Evolutionary conservation across 2,888 invertebrate species (phyloP), one percentile per base, ranked within the genome.

Genomic region (Lydus trimaculatus): DNA sequence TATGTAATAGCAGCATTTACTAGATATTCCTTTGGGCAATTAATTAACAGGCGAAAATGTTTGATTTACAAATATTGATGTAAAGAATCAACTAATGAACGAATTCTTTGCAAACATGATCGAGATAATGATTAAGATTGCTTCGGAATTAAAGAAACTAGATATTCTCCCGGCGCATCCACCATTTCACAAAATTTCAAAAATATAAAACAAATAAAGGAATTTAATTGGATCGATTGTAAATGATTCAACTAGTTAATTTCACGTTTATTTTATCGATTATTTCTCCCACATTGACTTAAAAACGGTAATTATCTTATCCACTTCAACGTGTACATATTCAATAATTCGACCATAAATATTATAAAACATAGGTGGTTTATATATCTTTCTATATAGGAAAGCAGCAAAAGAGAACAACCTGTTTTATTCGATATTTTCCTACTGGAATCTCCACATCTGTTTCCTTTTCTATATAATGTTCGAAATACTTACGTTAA

Each of bases 381-480:
- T 52, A 1, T 23, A 52, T 52, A 23, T 48, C 6, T 17, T 2
- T 11, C 20, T 52, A 52, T 25, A 25, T 25, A 13, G 23, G 11
- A 23, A 13, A 52, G 25, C 20, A 9, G 20, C 48, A 23, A 52
- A 60, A 63, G 69, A 67, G 67, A 71, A 71, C 71, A 71, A 71
- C 71, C 71, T 71, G 71, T 71, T 71, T 63, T 58, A 73, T 71
- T 77, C 73, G 72, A 73, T 78, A 76, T 72, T 75, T 72, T 76
- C 73, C 74, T 72, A 75, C 70, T 70, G 76, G 79, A 81, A 81
- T 77, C 75, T 75, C 73, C 76, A 77, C 81, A 81, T 80, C 81
- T 81, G 81, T 70, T 79, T 75, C 78, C 76, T 76, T 76, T 77
- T 52, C 20, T 52, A 52, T 52, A 23, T 25, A 52, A 52, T 25